Base-by-base conservation (phyloP, 2,888 invertebrate species). In the Phengaris arion region DNA sequence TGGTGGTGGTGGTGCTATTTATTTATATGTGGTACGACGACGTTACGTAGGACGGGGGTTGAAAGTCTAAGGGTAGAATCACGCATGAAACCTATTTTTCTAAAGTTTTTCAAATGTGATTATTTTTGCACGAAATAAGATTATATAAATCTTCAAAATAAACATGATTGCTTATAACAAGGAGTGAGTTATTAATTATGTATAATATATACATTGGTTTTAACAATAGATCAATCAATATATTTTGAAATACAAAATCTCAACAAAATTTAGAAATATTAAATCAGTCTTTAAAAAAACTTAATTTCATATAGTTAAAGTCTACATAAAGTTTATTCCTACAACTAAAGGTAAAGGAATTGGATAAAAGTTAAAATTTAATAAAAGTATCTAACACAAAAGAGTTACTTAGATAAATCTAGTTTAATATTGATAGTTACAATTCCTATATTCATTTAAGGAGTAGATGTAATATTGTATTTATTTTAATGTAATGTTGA, bases 391-490 rank as follows among this genome's bases (percentile, higher is more conserved):
- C 22, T 3, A 52, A 69, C 48, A 69, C 69, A 15, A 59, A 59
- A 59, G 35, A 69, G 51, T 69, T 10, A 48, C 15, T 48, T 69
- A 10, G 13, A 10, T 15, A n/a, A 51, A 15, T 22, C 70, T 70
- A 52, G 10, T 64, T 35, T 64, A 64, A 5, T 51, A 69, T n/a
- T 52, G 22, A 48, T 22, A 15, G 48, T 70, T 22, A 84, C 81
- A 85, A 85, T 83, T 83, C 81, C 83, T 86, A 85, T 81, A 79
- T 81, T 80, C 74, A 72, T 77, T 68, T 52, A 69, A 15, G 52
- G 54, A 55, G 68, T 75, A 68, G 12, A 54, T 54, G 35, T 54
- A 69, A n/a, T 69, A 22, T 10, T 55, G 22, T 74, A 51, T 59
- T n/a, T 57, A 9, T 59, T 57, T 74, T 59, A 59, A 74, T 59